Evolutionary conservation across 2,113 vertebrate species (phyloP).

Genomic region (Ondatra zibethicus): DNA sequence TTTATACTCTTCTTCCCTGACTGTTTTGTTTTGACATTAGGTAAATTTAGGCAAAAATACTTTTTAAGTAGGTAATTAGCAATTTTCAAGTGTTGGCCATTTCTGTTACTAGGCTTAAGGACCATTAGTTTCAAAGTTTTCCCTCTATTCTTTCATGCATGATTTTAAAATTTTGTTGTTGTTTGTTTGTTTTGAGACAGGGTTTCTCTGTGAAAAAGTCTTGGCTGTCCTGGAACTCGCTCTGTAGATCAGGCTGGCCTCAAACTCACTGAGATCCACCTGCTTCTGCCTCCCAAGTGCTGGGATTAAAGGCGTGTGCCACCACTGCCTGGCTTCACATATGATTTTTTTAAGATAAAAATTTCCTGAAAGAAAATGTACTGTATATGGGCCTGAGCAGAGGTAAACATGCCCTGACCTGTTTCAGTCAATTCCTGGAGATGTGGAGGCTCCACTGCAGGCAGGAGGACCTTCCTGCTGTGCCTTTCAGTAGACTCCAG

Average conservation of each 20-base stretch:
- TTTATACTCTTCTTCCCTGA: neutral
- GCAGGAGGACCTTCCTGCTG: fast-evolving
- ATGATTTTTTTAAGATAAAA: neutral
- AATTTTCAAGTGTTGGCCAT: fast-evolving
- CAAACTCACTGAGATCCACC: too few species aligned
- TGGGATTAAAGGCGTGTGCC: too few species aligned
- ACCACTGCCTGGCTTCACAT: too few species aligned
- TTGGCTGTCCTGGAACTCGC: too few species aligned
- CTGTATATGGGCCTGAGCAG: fast-evolving
- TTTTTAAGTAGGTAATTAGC: neutral
- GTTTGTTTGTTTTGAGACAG: too few species aligned
- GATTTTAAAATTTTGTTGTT: neutral
- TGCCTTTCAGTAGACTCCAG: fast-evolving
- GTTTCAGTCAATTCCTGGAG: neutral
- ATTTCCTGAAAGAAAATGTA: neutral
- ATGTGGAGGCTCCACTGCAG: fast-evolving
- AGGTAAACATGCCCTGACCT: fast-evolving
- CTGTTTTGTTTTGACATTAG: neutral
- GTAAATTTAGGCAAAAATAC: neutral
- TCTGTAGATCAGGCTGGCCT: too few species aligned
- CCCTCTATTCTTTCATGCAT: neutral
- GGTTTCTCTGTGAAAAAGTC: too few species aligned
- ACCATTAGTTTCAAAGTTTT: neutral
- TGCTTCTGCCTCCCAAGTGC: too few species aligned
- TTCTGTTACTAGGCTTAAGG: neutral